A percentile compares a stretch with the other conserved stretches of the same genome.
These are phyloP conservation scores for Rhinolophus ferrumequinum DNA, from an alignment of 2,113 vertebrate species.

Conservation along the genomic window DNA sequence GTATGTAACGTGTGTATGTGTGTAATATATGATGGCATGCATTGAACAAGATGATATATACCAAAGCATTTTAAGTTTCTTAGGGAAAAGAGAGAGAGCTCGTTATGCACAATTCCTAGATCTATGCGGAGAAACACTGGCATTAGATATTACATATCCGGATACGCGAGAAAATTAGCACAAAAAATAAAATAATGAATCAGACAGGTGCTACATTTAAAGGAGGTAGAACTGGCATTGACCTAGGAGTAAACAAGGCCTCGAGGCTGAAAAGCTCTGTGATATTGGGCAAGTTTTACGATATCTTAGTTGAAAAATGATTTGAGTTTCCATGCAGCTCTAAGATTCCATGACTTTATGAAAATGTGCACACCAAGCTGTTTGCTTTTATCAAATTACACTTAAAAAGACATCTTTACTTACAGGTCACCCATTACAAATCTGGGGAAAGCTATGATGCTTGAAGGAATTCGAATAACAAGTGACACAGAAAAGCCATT, in stretches of 20 bases:
- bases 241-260: background rate
- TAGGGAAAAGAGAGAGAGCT: background rate
- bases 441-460: background rate
- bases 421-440: background rate
- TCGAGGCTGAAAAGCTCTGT: background rate
- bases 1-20: no score
- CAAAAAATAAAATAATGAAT: background rate
- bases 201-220: background rate
- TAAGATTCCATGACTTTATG: background rate
- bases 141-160: background rate
- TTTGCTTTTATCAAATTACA: constrained; percentile 22
- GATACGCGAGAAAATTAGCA: background rate
- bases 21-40: background rate
- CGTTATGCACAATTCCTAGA: background rate
- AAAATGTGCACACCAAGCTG: constrained; percentile 17
- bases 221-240: background rate
- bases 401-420: constrained; percentile 39
- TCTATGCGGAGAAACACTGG: background rate
- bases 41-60: background rate
- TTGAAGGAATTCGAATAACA: constrained; percentile 13
- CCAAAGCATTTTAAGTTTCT: background rate
- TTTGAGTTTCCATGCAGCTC: background rate
- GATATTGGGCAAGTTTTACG: background rate
- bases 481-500: background rate
- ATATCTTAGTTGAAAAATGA: constrained; percentile 15